These are phyloP conservation scores for Parazoanthus atlanticus DNA, from an alignment of 92 coral and sea anemone species.

Conservation along the genomic window DNA sequence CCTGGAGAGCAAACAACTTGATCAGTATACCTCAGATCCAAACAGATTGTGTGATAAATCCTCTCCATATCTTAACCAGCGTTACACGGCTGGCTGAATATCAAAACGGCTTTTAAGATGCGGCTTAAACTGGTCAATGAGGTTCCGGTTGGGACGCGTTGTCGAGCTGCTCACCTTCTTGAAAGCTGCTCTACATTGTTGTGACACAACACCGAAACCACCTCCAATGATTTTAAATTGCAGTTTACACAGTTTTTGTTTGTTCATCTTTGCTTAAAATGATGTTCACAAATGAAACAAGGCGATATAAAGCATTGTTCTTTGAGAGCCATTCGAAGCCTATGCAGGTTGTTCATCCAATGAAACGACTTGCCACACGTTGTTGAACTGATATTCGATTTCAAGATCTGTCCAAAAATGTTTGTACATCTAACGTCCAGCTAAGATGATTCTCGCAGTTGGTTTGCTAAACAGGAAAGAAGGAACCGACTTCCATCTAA, in stretches of 20 bases:
- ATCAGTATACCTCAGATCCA: background rate
- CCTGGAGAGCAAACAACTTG: conserved; percentile 52
- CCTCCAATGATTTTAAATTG: conserved; percentile 27
- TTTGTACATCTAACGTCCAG: background rate
- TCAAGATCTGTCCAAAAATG: background rate
- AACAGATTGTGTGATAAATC: background rate
- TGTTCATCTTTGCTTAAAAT: conserved; percentile 21
- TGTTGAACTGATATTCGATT: background rate
- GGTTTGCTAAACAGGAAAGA: conserved; percentile 13
- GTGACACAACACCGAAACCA: conserved; percentile 28
- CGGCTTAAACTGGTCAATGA: background rate
- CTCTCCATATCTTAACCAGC: background rate
- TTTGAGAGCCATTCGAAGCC: background rate
- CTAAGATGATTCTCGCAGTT: background rate
- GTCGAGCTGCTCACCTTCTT: conserved; percentile 7
- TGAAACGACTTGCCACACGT: background rate
- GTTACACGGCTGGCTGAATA: background rate
- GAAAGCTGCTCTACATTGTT: conserved; percentile 8
- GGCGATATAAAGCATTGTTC: background rate
- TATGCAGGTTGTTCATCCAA: background rate
- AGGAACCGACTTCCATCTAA: background rate
- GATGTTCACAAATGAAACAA: background rate
- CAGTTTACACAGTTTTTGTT: conserved; percentile 22
- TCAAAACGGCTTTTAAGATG: background rate
- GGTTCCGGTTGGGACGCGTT: background rate